A percentile compares a stretch with the other conserved stretches of the same genome.
Evolutionary conservation across 2,113 vertebrate genomes (phyloP).

Genomic region (Tonatia bakeri): DNA sequence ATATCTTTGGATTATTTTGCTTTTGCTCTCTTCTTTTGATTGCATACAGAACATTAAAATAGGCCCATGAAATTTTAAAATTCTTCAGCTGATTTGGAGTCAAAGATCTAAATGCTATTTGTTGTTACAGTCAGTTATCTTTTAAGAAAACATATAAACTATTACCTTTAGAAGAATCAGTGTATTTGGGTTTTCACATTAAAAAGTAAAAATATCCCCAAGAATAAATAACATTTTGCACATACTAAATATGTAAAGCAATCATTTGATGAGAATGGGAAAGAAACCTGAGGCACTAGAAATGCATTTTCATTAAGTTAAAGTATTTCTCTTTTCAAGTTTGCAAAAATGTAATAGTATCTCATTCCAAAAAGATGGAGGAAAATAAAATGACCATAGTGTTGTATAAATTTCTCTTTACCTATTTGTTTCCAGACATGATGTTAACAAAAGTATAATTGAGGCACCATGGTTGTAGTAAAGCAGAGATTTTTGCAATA

Average conservation of each 20-base stretch:
- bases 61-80: not conserved
- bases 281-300: not conserved
- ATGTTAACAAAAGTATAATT: constrained; percentile 37
- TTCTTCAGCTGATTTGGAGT: not conserved
- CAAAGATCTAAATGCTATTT: not conserved
- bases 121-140: not conserved
- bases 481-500: not conserved
- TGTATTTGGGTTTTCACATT: not conserved
- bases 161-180: not conserved
- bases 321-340: not conserved
- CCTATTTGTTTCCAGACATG: constrained; percentile 26
- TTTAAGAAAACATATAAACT: not conserved
- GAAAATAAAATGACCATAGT: not conserved
- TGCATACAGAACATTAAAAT: not conserved
- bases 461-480: not conserved
- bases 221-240: not conserved
- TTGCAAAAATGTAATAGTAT: not conserved
- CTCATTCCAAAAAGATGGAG: not conserved
- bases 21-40: not conserved
- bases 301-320: not conserved
- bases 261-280: not conserved
- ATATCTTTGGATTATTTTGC: not conserved
- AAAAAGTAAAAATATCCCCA: not conserved
- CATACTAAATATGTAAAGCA: not conserved
- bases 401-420: not conserved